These are phyloP conservation scores for Zaprionus taronus DNA, from an alignment of 1,140 invertebrate species.

Conservation along the genomic window DNA sequence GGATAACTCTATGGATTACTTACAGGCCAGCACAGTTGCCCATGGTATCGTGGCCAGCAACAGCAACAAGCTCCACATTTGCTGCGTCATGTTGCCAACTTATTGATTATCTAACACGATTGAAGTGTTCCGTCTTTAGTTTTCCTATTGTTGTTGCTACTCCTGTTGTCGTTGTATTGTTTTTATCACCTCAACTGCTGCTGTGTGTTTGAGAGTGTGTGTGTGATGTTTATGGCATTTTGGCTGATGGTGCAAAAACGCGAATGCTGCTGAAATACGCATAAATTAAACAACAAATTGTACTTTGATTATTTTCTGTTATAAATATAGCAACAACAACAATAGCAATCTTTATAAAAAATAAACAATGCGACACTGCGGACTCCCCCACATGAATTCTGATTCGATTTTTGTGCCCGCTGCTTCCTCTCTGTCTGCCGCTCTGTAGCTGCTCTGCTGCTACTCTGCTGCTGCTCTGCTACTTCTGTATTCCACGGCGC, in stretches of 20 bases:
- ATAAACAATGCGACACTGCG: constrained; percentile 13
- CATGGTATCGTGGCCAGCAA: constrained; percentile 48
- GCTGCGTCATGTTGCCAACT: constrained; percentile 49
- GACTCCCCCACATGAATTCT: constrained; percentile 2
- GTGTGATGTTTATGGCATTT: constrained; percentile 57
- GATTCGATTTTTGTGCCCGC: background rate
- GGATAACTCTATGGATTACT: constrained; percentile 29
- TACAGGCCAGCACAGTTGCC: constrained; percentile 36
- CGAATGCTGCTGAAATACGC: constrained; percentile 29
- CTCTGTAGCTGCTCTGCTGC: background rate
- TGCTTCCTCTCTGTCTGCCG: background rate
- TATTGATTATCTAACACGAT: constrained; percentile 8
- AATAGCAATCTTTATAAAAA: constrained; percentile 23
- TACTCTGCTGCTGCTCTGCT: background rate
- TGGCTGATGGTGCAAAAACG: constrained; percentile 34
- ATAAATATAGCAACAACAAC: constrained; percentile 32
- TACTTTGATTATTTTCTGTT: constrained; percentile 26
- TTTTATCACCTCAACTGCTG: constrained; percentile 32
- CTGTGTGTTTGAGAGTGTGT: background rate
- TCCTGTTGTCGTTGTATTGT: constrained; percentile 5
- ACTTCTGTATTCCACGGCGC: constrained; percentile 45
- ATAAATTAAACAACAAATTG: constrained; percentile 12
- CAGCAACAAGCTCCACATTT: constrained; percentile 32
- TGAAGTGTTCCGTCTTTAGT: background rate
- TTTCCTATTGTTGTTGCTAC: background rate